phyloP scores from a whole-genome alignment of 2,797 vertebrate genomes.

The Ammospiza maritima region DNA sequence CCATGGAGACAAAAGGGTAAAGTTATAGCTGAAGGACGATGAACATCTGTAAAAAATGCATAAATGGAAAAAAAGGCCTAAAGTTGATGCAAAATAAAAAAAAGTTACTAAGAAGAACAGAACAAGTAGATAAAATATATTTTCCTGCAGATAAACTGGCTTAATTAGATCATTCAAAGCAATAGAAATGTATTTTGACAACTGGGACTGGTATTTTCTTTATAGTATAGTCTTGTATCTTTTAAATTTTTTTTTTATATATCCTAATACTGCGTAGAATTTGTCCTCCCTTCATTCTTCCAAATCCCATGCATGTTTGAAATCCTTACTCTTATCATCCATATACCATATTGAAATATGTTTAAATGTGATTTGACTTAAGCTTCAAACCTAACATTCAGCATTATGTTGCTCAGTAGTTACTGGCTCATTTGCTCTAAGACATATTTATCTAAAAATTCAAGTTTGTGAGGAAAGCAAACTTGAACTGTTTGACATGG shows the following conservation, averaged over 20 bases:
- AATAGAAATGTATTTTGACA: neutral
- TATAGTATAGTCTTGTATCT: neutral
- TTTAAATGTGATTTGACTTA: slow-evolving; percentile 18
- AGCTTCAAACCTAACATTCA: slow-evolving; percentile 38
- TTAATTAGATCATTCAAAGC: neutral
- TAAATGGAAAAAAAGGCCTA: neutral
- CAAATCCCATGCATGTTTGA: neutral
- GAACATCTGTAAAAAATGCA: neutral
- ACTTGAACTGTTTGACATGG: slow-evolving; percentile 66
- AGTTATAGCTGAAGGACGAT: neutral
- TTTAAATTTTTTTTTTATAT: neutral
- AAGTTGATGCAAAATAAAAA: neutral
- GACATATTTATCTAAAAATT: slow-evolving; percentile 61
- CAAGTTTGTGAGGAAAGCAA: slow-evolving; percentile 8
- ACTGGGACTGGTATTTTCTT: neutral
- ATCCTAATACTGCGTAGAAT: neutral
- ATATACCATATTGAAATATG: slow-evolving; percentile 18
- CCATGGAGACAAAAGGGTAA: neutral
- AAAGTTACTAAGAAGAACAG: neutral
- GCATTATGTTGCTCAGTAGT: neutral
- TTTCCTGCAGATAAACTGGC: neutral
- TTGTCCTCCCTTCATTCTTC: neutral
- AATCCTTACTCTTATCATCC: slow-evolving; percentile 33
- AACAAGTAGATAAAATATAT: neutral
- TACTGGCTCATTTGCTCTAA: slow-evolving; percentile 43